Conservation (phyloP, 2,113 vertebrate species). For the Oceanites oceanicus region DNA sequence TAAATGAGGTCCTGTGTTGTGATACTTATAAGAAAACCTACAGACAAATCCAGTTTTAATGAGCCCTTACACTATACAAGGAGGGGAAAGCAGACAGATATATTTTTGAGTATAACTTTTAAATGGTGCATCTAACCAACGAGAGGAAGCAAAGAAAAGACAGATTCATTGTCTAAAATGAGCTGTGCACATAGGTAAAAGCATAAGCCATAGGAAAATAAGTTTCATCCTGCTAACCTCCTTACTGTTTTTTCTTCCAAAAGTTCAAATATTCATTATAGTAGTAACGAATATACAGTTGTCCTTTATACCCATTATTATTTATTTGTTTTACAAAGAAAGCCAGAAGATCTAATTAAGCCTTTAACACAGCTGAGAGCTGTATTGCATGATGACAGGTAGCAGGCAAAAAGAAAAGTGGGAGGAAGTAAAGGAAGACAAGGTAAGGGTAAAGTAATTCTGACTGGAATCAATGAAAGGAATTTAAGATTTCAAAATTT, state of each 20-base stretch:
- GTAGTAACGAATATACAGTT: background rate
- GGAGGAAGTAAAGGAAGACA: background rate
- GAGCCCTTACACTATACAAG: background rate
- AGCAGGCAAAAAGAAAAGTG: background rate
- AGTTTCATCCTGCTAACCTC: background rate
- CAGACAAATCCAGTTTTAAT: conserved; percentile 51
- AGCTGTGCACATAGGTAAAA: background rate
- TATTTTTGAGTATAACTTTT: background rate
- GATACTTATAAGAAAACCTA: background rate
- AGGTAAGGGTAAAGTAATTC: background rate
- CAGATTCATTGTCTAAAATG: background rate
- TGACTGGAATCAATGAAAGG: background rate
- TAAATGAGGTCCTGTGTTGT: conserved; percentile 35
- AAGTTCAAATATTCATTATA: background rate
- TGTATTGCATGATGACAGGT: background rate
- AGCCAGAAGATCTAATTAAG: background rate
- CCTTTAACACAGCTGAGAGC: accelerated
- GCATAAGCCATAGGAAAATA: background rate
- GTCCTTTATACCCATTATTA: background rate
- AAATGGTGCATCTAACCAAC: background rate
- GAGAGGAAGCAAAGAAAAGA: background rate
- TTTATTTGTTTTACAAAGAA: background rate
- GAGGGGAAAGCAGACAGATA: background rate
- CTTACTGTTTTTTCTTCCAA: background rate
- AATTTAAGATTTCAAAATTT: background rate